These are phyloP conservation scores for Mechanitis messenoides DNA, from an alignment of 2,888 invertebrate genomes.

Conservation along the genomic window DNA sequence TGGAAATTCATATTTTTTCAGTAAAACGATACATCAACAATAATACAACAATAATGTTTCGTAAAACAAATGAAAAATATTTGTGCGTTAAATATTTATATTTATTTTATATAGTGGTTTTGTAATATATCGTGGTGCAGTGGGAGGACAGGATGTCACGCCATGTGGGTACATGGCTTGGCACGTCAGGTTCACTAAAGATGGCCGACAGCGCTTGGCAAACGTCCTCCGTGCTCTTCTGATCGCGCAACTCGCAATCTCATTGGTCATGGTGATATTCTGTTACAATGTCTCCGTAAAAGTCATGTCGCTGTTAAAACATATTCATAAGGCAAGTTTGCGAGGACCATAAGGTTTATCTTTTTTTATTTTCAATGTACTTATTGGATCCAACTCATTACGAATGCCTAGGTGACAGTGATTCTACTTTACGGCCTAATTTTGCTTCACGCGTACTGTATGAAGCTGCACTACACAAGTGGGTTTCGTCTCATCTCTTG, in stretches of 20 bases:
- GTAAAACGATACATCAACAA: not conserved
- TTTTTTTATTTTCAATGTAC: not conserved
- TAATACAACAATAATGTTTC: conserved; percentile 2
- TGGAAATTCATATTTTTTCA: no score
- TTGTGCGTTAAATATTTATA: no score
- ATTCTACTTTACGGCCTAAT: conserved; percentile 58
- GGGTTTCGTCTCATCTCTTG: conserved; percentile 58
- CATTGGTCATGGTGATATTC: conserved; percentile 62
- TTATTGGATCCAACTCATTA: not conserved
- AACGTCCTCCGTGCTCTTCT: conserved; percentile 60
- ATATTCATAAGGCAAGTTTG: conserved; percentile 56
- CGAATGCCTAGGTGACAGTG: conserved; percentile 49
- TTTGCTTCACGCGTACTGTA: conserved; percentile 62
- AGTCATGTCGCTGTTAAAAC: conserved; percentile 57
- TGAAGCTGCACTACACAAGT: conserved; percentile 68
- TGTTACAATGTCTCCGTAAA: conserved; percentile 63
- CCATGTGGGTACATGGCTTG: conserved; percentile 61
- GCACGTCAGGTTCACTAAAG: conserved; percentile 58
- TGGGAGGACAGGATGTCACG: conserved; percentile 52
- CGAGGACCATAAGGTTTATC: not conserved
- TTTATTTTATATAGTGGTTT: not conserved
- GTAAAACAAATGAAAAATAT: no score
- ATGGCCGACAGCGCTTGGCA: conserved; percentile 57
- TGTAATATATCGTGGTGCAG: not conserved
- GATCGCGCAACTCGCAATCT: conserved; percentile 61